phyloP scores from a whole-genome alignment of 2,888 invertebrate species.

The Pyrochroa serraticornis region DNA sequence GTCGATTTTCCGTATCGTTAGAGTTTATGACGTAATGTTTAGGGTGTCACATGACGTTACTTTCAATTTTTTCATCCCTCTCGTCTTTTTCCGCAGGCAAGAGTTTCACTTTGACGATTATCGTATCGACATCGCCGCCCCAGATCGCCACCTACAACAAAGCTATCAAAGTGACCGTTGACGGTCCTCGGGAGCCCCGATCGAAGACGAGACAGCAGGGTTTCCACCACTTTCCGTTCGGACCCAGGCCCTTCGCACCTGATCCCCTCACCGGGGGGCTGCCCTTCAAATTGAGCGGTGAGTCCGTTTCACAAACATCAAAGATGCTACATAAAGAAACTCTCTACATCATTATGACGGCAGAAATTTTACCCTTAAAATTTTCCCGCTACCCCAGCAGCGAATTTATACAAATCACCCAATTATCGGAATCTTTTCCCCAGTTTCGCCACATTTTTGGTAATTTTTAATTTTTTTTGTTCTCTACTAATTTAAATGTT shows the following conservation, averaged over 20 bases:
- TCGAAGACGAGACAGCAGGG: slow-evolving; percentile 90
- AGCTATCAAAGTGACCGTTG: slow-evolving; percentile 99
- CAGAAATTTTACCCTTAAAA: too few species aligned
- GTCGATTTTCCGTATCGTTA: slow-evolving; percentile 30
- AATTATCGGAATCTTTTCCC: too few species aligned
- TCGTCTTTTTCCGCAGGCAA: slow-evolving; percentile 74
- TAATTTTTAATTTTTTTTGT: too few species aligned
- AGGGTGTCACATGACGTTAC: slow-evolving; percentile 15
- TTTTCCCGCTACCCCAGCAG: too few species aligned
- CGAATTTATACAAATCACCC: too few species aligned
- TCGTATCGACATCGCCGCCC: slow-evolving; percentile 90
- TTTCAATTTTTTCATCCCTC: neutral
- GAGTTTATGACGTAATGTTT: slow-evolving; percentile 22
- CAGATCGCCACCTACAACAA: slow-evolving; percentile 97
- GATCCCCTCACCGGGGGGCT: slow-evolving; percentile 78
- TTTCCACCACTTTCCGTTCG: slow-evolving; percentile 89
- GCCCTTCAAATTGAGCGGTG: slow-evolving; percentile 87
- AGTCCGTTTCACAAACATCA: slow-evolving; percentile 46
- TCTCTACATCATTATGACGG: too few species aligned
- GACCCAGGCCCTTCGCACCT: slow-evolving; percentile 80
- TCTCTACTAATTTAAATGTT: too few species aligned
- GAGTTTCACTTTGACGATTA: slow-evolving; percentile 95
- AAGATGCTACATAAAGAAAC: too few species aligned
- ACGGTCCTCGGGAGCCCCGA: slow-evolving; percentile 96
- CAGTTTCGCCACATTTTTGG: too few species aligned